Evolutionary conservation across 2,797 vertebrate genomes (phyloP).

Genomic region (Sardinella longiceps): DNA sequence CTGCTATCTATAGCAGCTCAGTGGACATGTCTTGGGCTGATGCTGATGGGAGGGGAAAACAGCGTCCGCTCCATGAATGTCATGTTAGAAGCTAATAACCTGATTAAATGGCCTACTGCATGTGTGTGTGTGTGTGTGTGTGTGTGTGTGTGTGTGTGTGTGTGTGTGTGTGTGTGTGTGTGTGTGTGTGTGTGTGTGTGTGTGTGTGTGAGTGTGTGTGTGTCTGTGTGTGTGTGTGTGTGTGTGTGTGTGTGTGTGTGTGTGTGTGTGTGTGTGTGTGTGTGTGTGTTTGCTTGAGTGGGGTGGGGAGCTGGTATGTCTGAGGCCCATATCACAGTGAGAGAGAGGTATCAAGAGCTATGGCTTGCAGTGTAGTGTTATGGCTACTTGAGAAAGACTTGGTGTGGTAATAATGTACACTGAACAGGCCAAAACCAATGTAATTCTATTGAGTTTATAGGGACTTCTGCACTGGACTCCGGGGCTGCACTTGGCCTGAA

Average conservation of each 20-base stretch:
- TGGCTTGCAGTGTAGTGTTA: neutral
- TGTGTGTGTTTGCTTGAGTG: neutral
- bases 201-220: neutral
- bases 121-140: neutral
- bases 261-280: neutral
- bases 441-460: neutral
- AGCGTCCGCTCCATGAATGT: constrained; percentile 37
- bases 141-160: neutral
- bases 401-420: neutral
- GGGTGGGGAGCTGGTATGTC: neutral
- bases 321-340: neutral
- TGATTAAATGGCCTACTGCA: constrained; percentile 22
- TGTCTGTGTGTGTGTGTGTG: constrained; percentile 7
- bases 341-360: neutral
- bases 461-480: too few species aligned
- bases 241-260: neutral
- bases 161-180: neutral
- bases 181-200: constrained; percentile 7
- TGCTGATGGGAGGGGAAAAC: constrained; percentile 32
- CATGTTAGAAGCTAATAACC: constrained; percentile 37
- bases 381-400: neutral
- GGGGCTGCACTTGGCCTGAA: too few species aligned
- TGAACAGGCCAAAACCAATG: neutral
- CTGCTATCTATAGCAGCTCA: neutral
- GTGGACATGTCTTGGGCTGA: neutral